Evolutionary conservation across 2,113 vertebrate genomes (phyloP).

Genomic region (Dasyurus viverrinus): DNA sequence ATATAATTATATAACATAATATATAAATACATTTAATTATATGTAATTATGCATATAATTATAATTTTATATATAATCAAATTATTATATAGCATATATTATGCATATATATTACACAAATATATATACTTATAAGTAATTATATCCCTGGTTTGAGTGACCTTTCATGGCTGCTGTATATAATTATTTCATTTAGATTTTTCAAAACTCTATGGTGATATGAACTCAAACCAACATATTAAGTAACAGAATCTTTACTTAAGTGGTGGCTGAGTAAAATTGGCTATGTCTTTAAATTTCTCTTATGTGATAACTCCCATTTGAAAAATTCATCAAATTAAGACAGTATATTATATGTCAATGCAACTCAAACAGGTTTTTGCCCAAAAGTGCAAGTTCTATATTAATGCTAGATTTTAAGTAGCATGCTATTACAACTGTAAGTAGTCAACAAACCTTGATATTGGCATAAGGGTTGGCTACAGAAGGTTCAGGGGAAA

Average conservation of each 20-base stretch:
- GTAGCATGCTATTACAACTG: slow-evolving; percentile 52
- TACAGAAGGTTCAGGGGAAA: slow-evolving; percentile 45
- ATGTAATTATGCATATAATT: too few species aligned
- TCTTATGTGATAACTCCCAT: slow-evolving; percentile 64
- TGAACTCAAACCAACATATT: slow-evolving; percentile 57
- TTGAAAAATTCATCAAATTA: slow-evolving; percentile 74
- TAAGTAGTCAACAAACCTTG: slow-evolving; percentile 61
- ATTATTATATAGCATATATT: too few species aligned
- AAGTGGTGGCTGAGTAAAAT: slow-evolving; percentile 45
- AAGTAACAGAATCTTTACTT: slow-evolving; percentile 51
- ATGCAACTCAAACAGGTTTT: slow-evolving; percentile 66
- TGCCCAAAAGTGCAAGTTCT: slow-evolving; percentile 68
- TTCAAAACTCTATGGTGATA: not conserved
- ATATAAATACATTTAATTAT: too few species aligned
- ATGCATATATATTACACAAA: too few species aligned
- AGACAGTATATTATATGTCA: slow-evolving; percentile 54
- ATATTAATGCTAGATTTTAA: slow-evolving; percentile 60
- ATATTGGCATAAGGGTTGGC: slow-evolving; percentile 27
- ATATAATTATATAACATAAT: too few species aligned
- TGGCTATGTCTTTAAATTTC: slow-evolving; percentile 63
- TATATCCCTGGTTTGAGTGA: not conserved
- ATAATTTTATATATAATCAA: too few species aligned
- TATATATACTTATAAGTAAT: too few species aligned
- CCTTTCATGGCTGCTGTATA: slow-evolving; percentile 18
- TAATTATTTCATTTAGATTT: not conserved